Percentiles rank a stretch among this genome's conserved stretches.
These are phyloP conservation scores for Venturia canescens DNA, from an alignment of 1,140 invertebrate species.

Conservation along the genomic window DNA sequence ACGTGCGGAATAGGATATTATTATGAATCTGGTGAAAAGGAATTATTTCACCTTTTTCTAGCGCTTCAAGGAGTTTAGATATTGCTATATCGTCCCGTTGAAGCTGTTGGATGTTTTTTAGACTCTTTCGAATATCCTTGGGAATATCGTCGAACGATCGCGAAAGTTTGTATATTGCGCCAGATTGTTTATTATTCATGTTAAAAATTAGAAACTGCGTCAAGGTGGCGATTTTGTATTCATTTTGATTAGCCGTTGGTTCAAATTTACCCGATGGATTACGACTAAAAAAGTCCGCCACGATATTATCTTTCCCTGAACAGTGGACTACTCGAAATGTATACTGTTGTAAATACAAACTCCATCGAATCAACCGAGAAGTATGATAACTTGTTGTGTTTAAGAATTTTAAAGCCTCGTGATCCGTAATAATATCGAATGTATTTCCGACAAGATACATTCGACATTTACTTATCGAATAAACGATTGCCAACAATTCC, in stretches of 20 bases:
- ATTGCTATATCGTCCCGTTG: neutral
- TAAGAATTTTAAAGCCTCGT: slow-evolving; percentile 41
- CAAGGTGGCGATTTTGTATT: neutral
- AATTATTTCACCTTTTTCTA: slow-evolving; percentile 22
- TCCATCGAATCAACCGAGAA: slow-evolving; percentile 31
- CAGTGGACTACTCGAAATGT: slow-evolving; percentile 33
- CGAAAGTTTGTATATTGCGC: neutral
- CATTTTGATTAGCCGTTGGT: neutral
- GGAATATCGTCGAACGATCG: neutral
- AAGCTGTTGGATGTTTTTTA: too few species aligned
- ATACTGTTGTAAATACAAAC: slow-evolving; percentile 42
- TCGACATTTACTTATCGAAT: slow-evolving; percentile 42
- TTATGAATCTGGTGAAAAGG: neutral
- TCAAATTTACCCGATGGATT: slow-evolving; percentile 33
- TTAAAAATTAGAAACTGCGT: neutral
- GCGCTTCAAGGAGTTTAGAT: neutral
- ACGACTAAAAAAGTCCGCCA: slow-evolving; percentile 47
- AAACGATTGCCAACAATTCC: slow-evolving; percentile 46
- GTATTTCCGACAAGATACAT: slow-evolving; percentile 16
- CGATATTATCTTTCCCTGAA: slow-evolving; percentile 37
- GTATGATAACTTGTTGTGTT: slow-evolving; percentile 35
- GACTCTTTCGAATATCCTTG: too few species aligned
- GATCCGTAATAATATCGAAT: slow-evolving; percentile 43
- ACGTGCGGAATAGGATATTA: neutral
- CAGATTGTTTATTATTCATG: neutral